phyloP scores from a whole-genome alignment of 2,797 vertebrate species.

The Sciurus carolinensis region DNA sequence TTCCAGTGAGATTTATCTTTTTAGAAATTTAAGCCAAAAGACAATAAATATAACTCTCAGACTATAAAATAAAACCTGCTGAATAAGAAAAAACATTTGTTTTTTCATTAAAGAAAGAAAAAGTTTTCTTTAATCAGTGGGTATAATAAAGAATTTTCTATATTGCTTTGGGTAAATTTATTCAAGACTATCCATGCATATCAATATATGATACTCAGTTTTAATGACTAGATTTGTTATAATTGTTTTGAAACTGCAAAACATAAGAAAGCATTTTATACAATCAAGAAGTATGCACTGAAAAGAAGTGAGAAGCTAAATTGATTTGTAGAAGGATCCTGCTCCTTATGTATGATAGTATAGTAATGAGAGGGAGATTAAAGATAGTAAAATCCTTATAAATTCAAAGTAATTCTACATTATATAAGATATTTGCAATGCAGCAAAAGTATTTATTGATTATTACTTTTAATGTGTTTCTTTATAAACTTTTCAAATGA shows the following conservation, averaged over 20 bases:
- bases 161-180: conserved; percentile 19
- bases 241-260: conserved; percentile 70
- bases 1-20: conserved; percentile 11
- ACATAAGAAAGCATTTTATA: conserved; percentile 44
- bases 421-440: not conserved
- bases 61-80: not conserved
- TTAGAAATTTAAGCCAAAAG: conserved; percentile 4
- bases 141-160: conserved; percentile 15
- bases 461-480: conserved; percentile 17
- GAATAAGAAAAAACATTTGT: not conserved
- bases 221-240: conserved; percentile 19
- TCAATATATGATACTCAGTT: conserved; percentile 66
- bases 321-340: conserved; percentile 48
- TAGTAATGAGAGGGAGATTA: not conserved
- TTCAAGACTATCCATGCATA: conserved; percentile 43
- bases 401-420: conserved; percentile 55
- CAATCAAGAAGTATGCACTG: conserved; percentile 51
- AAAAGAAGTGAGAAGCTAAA: conserved; percentile 60
- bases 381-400: conserved; percentile 2
- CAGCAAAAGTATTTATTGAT: not conserved
- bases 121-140: conserved; percentile 52
- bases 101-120: not conserved
- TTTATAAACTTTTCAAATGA: conserved; percentile 42
- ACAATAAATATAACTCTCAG: conserved; percentile 21
- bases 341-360: not conserved